Evolutionary conservation across 2,888 invertebrate species (phyloP).

Genomic region (Dorcus parallelipipedus): DNA sequence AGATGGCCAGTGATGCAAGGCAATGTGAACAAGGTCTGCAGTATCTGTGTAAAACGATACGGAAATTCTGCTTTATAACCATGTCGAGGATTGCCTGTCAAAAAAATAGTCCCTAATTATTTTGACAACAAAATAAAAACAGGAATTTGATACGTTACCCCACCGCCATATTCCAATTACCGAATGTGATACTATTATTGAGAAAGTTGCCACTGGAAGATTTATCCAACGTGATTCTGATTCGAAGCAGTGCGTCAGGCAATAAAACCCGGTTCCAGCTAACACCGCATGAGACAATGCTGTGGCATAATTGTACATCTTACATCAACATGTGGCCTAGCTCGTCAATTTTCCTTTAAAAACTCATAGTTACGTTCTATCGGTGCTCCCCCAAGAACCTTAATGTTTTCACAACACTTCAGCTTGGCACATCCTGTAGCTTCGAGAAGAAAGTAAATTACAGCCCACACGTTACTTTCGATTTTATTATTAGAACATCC

Average conservation of each 20-base stretch:
- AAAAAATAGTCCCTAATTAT: not conserved
- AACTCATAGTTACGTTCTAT: too few species aligned
- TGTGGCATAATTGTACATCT: conserved; percentile 30
- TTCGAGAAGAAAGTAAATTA: not conserved
- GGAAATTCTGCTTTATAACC: conserved; percentile 32
- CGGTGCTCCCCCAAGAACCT: too few species aligned
- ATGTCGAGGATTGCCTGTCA: conserved; percentile 41
- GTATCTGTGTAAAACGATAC: conserved; percentile 33
- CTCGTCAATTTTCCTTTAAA: too few species aligned
- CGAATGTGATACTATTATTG: conserved; percentile 37
- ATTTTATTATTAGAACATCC: not conserved
- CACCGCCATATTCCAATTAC: conserved; percentile 41
- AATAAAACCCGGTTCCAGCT: conserved; percentile 38
- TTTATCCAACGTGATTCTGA: conserved; percentile 4
- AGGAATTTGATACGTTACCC: conserved; percentile 29
- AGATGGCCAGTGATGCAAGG: conserved; percentile 24
- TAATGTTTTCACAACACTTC: not conserved
- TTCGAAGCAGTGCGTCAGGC: conserved; percentile 20
- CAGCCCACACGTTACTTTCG: not conserved
- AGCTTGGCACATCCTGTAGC: not conserved
- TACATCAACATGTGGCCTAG: not conserved
- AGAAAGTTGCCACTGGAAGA: conserved; percentile 35
- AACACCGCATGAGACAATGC: conserved; percentile 38
- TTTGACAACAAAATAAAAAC: conserved; percentile 2
- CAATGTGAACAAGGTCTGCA: conserved; percentile 30